Evolutionary conservation across 1,140 invertebrate species (phyloP), one percentile per base, ranked within the genome.

Genomic region (Drosophila arizonae): DNA sequence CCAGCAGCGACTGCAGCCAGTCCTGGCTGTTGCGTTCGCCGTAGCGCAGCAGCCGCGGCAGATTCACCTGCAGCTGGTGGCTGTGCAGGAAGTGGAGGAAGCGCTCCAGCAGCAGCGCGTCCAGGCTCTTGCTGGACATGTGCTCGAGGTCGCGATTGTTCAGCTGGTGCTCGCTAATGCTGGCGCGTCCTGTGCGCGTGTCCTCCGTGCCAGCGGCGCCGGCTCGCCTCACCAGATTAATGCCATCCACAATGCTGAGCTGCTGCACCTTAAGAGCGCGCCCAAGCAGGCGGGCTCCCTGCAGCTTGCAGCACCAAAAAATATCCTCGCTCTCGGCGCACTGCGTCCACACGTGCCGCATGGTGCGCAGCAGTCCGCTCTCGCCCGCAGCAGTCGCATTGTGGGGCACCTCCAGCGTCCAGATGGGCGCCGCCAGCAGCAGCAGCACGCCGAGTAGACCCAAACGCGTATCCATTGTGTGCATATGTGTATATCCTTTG

Each of bases 231-330:
- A 94, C 92, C 39, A 95, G 76, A 6, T 92, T 90, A 26, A 95
- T 90, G 36, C 95, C 95, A 65, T 95, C 94, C 9, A 94, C 75
- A 28, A 96, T 89, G 21, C 93, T 93, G n/a, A 96, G 92, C 13
- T 92, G 92, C 58, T 94, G 94, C 71, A 94, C 92, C 55, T 94
- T 92, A 1, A 95, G 91, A 0, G 94, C 94, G n/a, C 95, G 91
- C 58, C 95, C 94, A 6, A 93, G 85, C 6, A 95, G 90, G 75
- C 94, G 94, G 0, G 95, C 90, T 0, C 94, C 94, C 81, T 95
- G 94, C 6, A 95, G 91, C 90, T 95, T 95, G 62, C 95, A 92
- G 82, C 95, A 96, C 90, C 94, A 94, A 56, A 95, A 85, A 39
- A 94, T 92, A 72, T 95, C 93, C 67, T 94, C 92, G 36, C 93